Percentiles rank a stretch among this genome's conserved stretches.
These are phyloP conservation scores for Poecile atricapillus DNA, from an alignment of 2,113 vertebrate species.

Conservation along the genomic window DNA sequence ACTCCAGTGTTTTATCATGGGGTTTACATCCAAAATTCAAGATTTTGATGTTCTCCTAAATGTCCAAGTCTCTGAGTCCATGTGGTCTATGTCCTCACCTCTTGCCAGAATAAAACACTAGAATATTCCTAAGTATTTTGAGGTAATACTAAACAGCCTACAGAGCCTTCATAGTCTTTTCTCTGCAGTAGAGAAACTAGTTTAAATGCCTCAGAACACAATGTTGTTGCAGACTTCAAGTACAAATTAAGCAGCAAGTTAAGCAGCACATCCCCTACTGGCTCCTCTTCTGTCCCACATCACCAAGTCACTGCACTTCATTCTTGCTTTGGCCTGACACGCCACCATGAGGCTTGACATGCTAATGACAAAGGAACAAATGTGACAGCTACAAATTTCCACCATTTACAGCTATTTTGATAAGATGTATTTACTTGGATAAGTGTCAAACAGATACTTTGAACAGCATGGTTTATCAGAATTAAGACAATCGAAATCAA, in stretches of 20 bases:
- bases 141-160: not conserved
- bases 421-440: not conserved
- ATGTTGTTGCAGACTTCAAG: not conserved
- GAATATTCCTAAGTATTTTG: not conserved
- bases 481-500: not conserved
- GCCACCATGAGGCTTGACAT: constrained; percentile 17
- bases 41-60: not conserved
- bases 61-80: not conserved
- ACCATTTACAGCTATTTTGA: not conserved
- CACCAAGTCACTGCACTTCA: not conserved
- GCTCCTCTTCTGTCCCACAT: not conserved
- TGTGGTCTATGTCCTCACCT: not conserved
- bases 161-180: not conserved
- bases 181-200: not conserved
- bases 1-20: not conserved
- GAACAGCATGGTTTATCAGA: not conserved
- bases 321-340: not conserved
- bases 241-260: not conserved
- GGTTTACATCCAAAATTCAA: not conserved
- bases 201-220: not conserved
- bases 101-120: not conserved
- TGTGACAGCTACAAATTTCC: not conserved
- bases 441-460: not conserved
- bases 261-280: not conserved
- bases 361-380: not conserved